Percentiles rank a stretch among this genome's conserved stretches.
These are phyloP conservation scores for Yoshiicerus persimilis DNA, from an alignment of 1,140 invertebrate species.

Conservation along the genomic window DNA sequence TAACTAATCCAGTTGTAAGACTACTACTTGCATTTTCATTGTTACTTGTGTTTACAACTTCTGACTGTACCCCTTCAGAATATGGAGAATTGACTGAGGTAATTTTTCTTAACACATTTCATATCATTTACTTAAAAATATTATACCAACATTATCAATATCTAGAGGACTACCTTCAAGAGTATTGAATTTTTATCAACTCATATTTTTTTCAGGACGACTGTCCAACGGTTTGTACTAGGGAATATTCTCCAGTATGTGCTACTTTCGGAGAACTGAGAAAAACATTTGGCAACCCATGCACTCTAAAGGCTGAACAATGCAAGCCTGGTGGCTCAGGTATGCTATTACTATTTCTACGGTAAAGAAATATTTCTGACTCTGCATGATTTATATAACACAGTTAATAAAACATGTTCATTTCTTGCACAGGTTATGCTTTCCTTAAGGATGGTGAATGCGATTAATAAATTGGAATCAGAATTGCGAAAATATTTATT, in stretches of 20 bases:
- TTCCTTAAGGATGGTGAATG: no score
- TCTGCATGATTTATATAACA: no score
- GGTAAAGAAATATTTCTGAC: no score
- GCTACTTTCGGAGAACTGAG: not conserved
- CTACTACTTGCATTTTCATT: no score
- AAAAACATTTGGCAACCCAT: not conserved
- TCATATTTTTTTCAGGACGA: no score
- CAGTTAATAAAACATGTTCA: no score
- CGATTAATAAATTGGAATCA: no score
- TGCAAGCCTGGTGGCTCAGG: not conserved
- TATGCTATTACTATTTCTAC: not conserved
- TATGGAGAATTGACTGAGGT: not conserved
- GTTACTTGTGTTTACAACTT: not conserved
- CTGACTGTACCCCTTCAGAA: not conserved
- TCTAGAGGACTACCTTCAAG: no score
- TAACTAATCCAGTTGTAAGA: no score
- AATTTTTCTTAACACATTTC: not conserved
- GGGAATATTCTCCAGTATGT: not conserved
- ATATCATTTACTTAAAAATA: not conserved
- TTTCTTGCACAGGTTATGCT: no score
- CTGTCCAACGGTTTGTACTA: not conserved
- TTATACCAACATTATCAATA: no score
- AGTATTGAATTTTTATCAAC: not conserved
- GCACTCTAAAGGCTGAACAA: not conserved
- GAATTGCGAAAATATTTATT: not conserved